Base-by-base conservation (phyloP, 2,888 invertebrate species). In the Ornithoptera alexandrae region DNA sequence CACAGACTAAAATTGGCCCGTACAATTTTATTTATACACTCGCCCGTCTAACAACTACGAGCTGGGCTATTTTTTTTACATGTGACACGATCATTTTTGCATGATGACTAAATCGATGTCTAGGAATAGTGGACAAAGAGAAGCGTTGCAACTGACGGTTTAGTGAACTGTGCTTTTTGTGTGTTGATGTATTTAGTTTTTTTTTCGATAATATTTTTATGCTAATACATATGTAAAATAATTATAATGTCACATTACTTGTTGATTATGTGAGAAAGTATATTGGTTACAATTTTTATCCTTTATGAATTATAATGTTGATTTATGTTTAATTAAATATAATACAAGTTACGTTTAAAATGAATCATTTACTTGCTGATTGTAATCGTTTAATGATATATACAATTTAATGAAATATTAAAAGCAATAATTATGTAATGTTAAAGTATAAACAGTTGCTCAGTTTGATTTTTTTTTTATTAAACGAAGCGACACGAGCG, bases 61-160 rank as follows among this genome's bases (percentile, higher is more conserved):
- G 36, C 58, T 50, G 20, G 66, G 69, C 70, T 62, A 72, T 73
- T 77, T 75, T 76, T 30, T 78, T 82, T 72, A 77, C 68, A 73
- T 79, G 77, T 78, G 79, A 71, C 75, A 65, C 72, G 62, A 72
- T 77, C 75, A 76, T 78, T 78, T 80, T 77, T 73, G 72, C 74
- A 68, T 75, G 77, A 79, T 81, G 80, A 81, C 78, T 78, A 77
- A 77, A 77, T 75, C 71, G 71, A 70, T 71, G 74, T 75, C 74
- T 79, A 72, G 72, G 72, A 74, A 75, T 75, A 74, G 72, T 74
- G 75, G 75, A 80, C 79, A 79, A 80, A 81, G 81, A 80, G 75
- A 75, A 75, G 75, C 73, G 74, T 75, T 84, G 80, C 79, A 80
- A 79, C 76, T 74, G 77, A 76, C 75, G 79, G 83, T 84, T 84